Base-by-base conservation (phyloP, 1,140 invertebrate genomes). In the Drosophila micromelanica region DNA sequence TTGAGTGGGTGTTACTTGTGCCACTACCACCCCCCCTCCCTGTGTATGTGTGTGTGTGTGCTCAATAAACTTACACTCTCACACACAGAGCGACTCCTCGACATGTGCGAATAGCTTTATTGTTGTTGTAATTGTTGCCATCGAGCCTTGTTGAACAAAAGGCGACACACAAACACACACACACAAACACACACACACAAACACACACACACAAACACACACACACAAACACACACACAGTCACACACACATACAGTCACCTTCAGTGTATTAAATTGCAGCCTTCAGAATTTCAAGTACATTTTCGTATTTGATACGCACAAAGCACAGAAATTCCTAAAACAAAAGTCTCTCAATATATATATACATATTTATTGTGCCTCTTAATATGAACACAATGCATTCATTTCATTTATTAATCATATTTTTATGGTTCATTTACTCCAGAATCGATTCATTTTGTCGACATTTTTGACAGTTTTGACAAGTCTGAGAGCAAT, bases 101-200 rank as follows among this genome's bases (percentile, higher is more conserved):
- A 67, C 73, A 70, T 68, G 51, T 55, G 65, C 70, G 78, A 63
- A 77, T 63, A 49, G 69, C 69, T 51, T 56, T 64, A 84, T 87
- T 87, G 78, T 86, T 87, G 75, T 68, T 82, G 84, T 87, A 87
- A 87, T 89, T 87, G 82, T 87, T 79, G 82, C 82, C 81, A 87
- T 87, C 77, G 82, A 87, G 84, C 79, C 61, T 73, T 76, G 76
- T 60, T 52, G 61, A 76, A 87, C 82, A 87, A 87, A 69, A 70
- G 77, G 56, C 49, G 17, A 27, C 60, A 37, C 30, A 7, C 40
- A 35, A 35, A 30, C 37, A 52, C 43, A 63, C 20, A 61, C 20
- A 42, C 38, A 17, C 17, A 17, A 17, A 17, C 17, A 17, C 17
- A 17, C 17, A 17, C 17, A 17, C 17, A 17, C 48, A n/a, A n/a